Conservation (phyloP, 1,140 invertebrate genomes). For the Neodiprion virginianus region DNA sequence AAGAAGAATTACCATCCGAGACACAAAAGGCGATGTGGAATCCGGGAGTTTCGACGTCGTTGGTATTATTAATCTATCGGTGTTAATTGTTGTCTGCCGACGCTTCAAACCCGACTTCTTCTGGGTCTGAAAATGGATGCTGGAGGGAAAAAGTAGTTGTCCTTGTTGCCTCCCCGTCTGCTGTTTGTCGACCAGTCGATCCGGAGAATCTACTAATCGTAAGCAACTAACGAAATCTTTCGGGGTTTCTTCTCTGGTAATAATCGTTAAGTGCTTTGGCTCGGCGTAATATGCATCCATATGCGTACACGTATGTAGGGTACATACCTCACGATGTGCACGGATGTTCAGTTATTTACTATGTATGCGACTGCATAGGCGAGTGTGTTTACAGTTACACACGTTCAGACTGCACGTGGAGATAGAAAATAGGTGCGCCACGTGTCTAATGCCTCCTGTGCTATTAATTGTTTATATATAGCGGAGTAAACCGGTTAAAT, state of each 20-base stretch:
- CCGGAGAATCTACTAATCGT: background rate
- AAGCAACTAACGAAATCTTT: background rate
- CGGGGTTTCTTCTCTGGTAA: background rate
- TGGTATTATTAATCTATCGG: no score
- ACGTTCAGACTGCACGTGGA: background rate
- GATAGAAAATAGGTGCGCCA: constrained; percentile 1
- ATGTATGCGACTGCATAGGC: background rate
- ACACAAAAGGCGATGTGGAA: background rate
- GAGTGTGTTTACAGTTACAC: background rate
- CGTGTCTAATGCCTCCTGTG: constrained; percentile 4
- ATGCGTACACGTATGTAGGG: no score
- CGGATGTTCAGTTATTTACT: background rate
- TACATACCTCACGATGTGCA: no score
- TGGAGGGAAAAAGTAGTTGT: background rate
- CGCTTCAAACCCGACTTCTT: background rate
- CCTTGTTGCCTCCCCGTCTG: background rate
- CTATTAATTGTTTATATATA: constrained; percentile 5
- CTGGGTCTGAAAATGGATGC: background rate
- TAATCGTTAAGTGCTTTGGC: no score
- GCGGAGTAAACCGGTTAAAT: background rate
- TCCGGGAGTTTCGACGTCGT: background rate
- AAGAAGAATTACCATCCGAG: background rate
- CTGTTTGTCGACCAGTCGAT: background rate
- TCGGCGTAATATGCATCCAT: no score
- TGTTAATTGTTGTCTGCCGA: no score